Base-by-base conservation (phyloP, 1,140 invertebrate species). In the Holotrichia oblita region DNA sequence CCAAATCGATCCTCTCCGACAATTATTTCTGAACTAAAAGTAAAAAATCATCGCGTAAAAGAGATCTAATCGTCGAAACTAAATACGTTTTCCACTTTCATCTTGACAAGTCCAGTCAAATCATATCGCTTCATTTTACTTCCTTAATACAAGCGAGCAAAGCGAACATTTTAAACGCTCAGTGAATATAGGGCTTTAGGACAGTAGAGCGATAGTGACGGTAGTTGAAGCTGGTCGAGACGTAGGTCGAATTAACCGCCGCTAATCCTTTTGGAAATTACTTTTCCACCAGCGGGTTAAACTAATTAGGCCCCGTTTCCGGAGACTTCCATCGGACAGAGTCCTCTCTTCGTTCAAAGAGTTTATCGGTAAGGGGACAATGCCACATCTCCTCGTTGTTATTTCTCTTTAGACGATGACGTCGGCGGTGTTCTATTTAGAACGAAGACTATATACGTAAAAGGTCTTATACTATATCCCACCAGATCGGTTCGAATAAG, bases 221-320 rank as follows among this genome's bases (percentile, higher is more conserved):
- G 48, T 55, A n/a, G 48, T 55, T 17, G 14, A 55, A 55, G 17
- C 17, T 14, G 10, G 48, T 4, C 48, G 14, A 14, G 17, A 55
- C 14, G 12, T 55, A 34, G 27, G 27, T 34, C 27, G 27, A 34
- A 14, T 55, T 17, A 6, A n/a, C 42, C 42, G 42, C 48, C 48
- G 48, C 48, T 55, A 55, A 55, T 55, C 48, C 48, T 55, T 55
- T 55, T 44, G 48, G 48, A 55, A 55, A 55, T 55, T 55, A 55
- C 48, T 55, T 55, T 55, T 55, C 48, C 48, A 55, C 48, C 48
- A 55, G 14, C 48, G 48, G 48, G 48, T 55, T 55, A 55, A 55
- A 55, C 48, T 55, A 55, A 55, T 55, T 55, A 55, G 48, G 14
- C 48, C 48, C 17, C 48, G 48, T 55, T 55, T 55, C 14, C 12